These are phyloP conservation scores for Smutsia gigantea DNA, from an alignment of 2,797 vertebrate genomes.

Conservation along the genomic window DNA sequence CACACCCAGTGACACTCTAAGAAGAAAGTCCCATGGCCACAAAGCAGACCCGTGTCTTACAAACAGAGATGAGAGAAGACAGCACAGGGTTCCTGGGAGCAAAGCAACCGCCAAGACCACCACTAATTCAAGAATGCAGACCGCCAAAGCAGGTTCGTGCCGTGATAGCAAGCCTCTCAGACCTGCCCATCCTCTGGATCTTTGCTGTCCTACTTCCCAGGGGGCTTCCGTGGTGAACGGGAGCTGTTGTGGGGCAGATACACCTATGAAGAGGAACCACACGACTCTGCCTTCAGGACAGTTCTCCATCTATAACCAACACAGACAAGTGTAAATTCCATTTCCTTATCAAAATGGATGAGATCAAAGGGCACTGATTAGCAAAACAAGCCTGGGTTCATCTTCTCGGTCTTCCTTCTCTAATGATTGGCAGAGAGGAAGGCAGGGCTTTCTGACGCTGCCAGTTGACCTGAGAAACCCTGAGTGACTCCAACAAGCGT, in stretches of 20 bases:
- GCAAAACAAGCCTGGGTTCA: not conserved
- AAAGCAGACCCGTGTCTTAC: not conserved
- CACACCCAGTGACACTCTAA: not conserved
- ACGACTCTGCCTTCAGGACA: not conserved
- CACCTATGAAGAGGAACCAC: not conserved
- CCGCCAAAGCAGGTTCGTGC: not conserved
- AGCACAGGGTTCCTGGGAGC: not conserved
- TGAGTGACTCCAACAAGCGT: not conserved
- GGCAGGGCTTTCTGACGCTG: not conserved
- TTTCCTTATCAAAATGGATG: not conserved
- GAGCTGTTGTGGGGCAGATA: not conserved
- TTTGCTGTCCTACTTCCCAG: not conserved
- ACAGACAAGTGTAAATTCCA: not conserved
- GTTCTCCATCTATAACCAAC: not conserved
- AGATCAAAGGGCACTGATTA: not conserved
- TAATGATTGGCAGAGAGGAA: not conserved
- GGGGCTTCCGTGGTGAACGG: not conserved
- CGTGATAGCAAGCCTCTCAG: not conserved
- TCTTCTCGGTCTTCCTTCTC: not conserved
- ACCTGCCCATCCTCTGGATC: not conserved
- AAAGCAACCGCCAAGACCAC: not conserved
- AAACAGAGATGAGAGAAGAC: not conserved
- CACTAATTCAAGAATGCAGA: not conserved
- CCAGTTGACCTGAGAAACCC: conserved; percentile 4
- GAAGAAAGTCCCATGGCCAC: not conserved